These are phyloP conservation scores for Nipponia nippon DNA, from an alignment of 2,113 vertebrate genomes.

Conservation along the genomic window DNA sequence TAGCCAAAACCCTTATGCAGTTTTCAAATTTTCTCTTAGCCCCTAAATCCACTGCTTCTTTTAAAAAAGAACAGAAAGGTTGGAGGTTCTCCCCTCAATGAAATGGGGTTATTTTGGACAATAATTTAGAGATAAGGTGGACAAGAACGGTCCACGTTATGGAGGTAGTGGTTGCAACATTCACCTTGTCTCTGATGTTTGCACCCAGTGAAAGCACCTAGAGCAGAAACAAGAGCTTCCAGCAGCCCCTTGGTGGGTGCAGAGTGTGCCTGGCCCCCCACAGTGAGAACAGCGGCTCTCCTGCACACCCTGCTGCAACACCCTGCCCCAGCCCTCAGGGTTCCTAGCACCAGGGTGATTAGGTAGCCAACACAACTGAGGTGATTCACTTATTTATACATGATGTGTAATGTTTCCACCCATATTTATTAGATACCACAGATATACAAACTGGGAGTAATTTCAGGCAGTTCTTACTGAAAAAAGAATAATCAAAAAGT, in stretches of 20 bases:
- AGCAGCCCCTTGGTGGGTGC: fast-evolving
- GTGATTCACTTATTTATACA: not conserved
- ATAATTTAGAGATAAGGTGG: not conserved
- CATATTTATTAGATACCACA: not conserved
- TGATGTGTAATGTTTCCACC: not conserved
- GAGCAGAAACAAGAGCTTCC: not conserved
- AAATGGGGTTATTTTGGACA: not conserved
- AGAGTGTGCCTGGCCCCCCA: not conserved
- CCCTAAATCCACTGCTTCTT: not conserved
- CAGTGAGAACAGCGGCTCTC: not conserved
- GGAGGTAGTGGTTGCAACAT: not conserved
- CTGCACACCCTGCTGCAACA: not conserved
- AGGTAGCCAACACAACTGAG: not conserved
- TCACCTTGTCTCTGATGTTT: not conserved
- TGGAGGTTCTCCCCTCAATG: not conserved
- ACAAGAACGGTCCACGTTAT: not conserved
- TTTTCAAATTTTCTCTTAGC: not conserved
- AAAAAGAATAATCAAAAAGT: not conserved
- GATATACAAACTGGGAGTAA: not conserved
- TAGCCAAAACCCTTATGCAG: not conserved
- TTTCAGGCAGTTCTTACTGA: not conserved
- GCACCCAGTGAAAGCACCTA: not conserved
- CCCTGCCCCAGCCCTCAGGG: not conserved
- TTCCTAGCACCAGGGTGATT: not conserved
- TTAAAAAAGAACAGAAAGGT: not conserved